These are phyloP conservation scores for Charaxes varanes DNA, from an alignment of 1,140 invertebrate genomes.

Conservation along the genomic window DNA sequence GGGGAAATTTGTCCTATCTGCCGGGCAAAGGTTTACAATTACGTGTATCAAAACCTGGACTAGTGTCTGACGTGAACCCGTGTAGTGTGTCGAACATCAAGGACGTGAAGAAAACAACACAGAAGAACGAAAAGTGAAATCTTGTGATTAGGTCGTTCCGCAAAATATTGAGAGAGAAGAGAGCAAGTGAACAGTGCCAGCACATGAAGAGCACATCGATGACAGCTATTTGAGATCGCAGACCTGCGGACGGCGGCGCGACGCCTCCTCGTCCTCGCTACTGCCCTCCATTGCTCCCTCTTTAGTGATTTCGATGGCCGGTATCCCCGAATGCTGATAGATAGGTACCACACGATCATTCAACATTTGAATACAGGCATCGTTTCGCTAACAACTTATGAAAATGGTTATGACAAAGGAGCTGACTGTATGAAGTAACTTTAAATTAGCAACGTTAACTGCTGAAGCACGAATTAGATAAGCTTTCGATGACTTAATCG, in stretches of 20 bases:
- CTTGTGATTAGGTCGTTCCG: constrained; percentile 53
- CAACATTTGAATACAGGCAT: constrained; percentile 51
- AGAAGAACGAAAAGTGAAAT: constrained; percentile 64
- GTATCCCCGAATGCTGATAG: constrained; percentile 71
- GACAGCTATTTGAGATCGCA: constrained; percentile 64
- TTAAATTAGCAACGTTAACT: constrained; percentile 15
- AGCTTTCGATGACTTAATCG: constrained; percentile 14
- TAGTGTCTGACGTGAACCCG: constrained; percentile 42
- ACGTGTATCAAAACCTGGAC: constrained; percentile 36
- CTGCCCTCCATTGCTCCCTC: constrained; percentile 77
- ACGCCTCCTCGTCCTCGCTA: constrained; percentile 74
- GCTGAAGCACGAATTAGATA: constrained; percentile 24
- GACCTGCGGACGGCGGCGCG: constrained; percentile 71
- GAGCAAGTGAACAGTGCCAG: constrained; percentile 66
- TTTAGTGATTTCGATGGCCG: constrained; percentile 90
- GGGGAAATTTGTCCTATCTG: constrained; percentile 34
- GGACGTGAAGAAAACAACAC: constrained; percentile 64
- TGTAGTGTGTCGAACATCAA: constrained; percentile 54
- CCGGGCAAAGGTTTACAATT: constrained; percentile 22
- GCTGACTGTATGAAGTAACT: constrained; percentile 7
- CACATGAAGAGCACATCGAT: constrained; percentile 71
- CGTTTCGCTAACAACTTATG: constrained; percentile 36
- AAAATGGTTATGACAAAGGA: constrained; percentile 25
- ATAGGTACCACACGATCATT: constrained; percentile 64
- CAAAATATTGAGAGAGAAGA: constrained; percentile 61